phyloP scores from a whole-genome alignment of 2,888 invertebrate species.

The Eupelmus urozonus region DNA sequence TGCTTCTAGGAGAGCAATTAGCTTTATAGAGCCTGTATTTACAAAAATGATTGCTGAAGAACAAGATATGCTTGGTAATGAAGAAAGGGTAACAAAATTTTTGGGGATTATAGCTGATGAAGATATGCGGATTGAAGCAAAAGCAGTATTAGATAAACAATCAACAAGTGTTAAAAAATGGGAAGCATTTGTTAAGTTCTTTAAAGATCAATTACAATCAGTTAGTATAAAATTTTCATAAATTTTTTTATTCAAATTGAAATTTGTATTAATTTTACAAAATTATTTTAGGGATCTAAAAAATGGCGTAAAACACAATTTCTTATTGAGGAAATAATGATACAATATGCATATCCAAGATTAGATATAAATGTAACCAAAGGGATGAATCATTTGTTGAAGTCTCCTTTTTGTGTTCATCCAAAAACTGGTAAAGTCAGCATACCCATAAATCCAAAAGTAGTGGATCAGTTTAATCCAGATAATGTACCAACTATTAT shows the following conservation, averaged over 20 bases:
- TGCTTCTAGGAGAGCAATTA: constrained; percentile 83
- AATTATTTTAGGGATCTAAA: constrained; percentile 78
- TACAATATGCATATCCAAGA: constrained; percentile 95
- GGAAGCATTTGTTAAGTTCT: constrained; percentile 81
- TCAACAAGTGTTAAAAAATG: constrained; percentile 82
- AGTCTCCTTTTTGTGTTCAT: constrained; percentile 98
- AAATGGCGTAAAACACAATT: constrained; percentile 81
- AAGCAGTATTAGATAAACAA: constrained; percentile 80
- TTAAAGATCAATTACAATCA: constrained; percentile 79
- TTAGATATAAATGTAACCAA: constrained; percentile 97
- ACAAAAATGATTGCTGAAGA: constrained; percentile 86
- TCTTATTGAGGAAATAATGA: constrained; percentile 90
- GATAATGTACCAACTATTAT: constrained; percentile 85
- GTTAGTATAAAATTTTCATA: constrained; percentile 72
- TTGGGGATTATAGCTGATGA: constrained; percentile 87
- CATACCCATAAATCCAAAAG: constrained; percentile 87
- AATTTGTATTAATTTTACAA: constrained; percentile 15
- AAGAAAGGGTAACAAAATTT: constrained; percentile 84
- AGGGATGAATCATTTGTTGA: constrained; percentile 96
- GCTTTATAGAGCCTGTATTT: constrained; percentile 88
- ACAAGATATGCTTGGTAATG: constrained; percentile 90
- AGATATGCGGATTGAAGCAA: constrained; percentile 80
- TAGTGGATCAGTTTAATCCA: constrained; percentile 86
- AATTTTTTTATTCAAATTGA: background rate
- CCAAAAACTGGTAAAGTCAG: constrained; percentile 98